Evolutionary conservation across 30 jellyfish, hydroid and myxozoan genomes (phyloP).

Genomic region (Chrysaora quinquecirrha): DNA sequence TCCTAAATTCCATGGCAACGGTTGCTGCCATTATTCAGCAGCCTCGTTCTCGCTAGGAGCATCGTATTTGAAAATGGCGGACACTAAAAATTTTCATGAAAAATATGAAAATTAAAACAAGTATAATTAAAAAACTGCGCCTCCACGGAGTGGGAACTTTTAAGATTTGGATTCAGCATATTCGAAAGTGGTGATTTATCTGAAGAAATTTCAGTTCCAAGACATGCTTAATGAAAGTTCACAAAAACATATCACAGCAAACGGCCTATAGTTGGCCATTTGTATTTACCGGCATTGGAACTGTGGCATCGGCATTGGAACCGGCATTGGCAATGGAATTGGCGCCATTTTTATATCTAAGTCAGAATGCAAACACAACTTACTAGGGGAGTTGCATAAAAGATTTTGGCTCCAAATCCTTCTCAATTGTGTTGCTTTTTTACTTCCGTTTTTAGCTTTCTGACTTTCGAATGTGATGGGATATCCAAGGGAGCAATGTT

Average conservation of each 20-base stretch:
- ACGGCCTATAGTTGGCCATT: no score
- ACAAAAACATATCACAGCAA: slow-evolving; percentile 19
- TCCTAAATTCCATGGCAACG: slow-evolving; percentile 34
- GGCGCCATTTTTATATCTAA: no score
- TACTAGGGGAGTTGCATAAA: no score
- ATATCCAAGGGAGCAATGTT: no score
- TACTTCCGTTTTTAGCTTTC: no score
- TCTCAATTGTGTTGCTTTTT: no score
- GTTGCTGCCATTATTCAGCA: background rate
- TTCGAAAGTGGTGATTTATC: slow-evolving; percentile 32
- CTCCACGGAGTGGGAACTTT: slow-evolving; percentile 43
- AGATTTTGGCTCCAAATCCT: no score
- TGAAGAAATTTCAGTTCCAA: slow-evolving; percentile 24
- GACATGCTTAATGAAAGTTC: slow-evolving; percentile 41
- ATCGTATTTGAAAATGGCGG: slow-evolving; percentile 43
- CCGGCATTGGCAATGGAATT: no score
- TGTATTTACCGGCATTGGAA: no score
- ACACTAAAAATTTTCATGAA: background rate
- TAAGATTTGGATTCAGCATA: slow-evolving; percentile 49
- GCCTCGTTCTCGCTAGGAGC: slow-evolving; percentile 34
- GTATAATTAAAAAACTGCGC: slow-evolving; percentile 41
- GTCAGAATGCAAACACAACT: no score
- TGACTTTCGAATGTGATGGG: no score
- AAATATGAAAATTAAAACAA: slow-evolving; percentile 22
- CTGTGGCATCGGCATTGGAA: no score